Conservation (phyloP, 1,140 invertebrate genomes). For the Drosophila repleta region DNA sequence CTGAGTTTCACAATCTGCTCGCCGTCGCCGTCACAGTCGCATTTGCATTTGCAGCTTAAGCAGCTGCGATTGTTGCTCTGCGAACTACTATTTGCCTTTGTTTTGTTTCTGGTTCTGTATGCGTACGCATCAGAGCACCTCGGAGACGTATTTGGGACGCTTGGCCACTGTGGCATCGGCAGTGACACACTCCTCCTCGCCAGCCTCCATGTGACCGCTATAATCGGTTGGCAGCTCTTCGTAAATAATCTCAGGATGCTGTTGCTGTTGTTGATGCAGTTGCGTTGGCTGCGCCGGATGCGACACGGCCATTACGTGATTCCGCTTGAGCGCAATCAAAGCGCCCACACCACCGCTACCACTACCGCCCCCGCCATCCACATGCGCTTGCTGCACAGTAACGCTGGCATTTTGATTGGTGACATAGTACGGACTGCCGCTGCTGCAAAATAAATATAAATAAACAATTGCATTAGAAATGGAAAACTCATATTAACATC, state of each 20-base stretch:
- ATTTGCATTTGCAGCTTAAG: slow-evolving; percentile 7
- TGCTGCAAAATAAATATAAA: slow-evolving; percentile 32
- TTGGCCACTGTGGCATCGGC: slow-evolving; percentile 61
- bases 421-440: slow-evolving; percentile 78
- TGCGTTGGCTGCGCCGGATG: slow-evolving; percentile 53
- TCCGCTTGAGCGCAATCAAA: slow-evolving; percentile 76
- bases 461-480: not conserved
- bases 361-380: slow-evolving; percentile 46
- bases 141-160: slow-evolving; percentile 77
- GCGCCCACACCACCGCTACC: slow-evolving; percentile 58
- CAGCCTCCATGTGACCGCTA: slow-evolving; percentile 78
- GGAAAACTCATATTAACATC: not conserved
- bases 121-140: slow-evolving; percentile 82
- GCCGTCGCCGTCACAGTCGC: slow-evolving; percentile 3
- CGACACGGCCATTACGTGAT: slow-evolving; percentile 72
- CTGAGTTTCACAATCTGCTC: slow-evolving; percentile 30
- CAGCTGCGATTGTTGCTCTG: slow-evolving; percentile 17
- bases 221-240: slow-evolving; percentile 81
- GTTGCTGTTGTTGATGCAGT: slow-evolving; percentile 68
- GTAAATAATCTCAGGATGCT: slow-evolving; percentile 79
- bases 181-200: slow-evolving; percentile 69
- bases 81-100: slow-evolving; percentile 65
- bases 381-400: slow-evolving; percentile 51
- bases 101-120: slow-evolving; percentile 68
- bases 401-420: slow-evolving; percentile 75